Conservation (phyloP, 2,797 vertebrate species). For the Apodemus agrarius region DNA sequence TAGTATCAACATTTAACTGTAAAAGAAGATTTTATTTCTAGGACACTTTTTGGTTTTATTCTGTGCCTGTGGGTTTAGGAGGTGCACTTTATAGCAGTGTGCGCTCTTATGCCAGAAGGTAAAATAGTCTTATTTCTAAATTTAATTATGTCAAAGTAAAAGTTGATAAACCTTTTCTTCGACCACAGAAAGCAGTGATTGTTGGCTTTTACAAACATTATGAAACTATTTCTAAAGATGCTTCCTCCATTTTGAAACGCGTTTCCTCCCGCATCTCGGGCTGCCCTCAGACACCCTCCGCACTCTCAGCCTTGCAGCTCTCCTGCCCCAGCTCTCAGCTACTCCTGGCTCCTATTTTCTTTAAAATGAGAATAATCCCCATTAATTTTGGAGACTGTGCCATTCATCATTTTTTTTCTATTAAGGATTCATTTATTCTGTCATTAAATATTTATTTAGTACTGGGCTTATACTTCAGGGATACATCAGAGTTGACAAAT, state of each 20-base stretch:
- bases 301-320: background rate
- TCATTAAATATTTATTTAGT: conserved; percentile 57
- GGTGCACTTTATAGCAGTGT: background rate
- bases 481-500: background rate
- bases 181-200: background rate
- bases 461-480: background rate
- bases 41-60: background rate
- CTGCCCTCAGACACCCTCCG: background rate
- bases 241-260: background rate
- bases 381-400: background rate
- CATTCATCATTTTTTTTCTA: background rate
- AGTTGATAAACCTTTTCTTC: background rate
- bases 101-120: background rate
- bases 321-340: background rate
- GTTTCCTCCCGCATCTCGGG: background rate
- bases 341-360: background rate
- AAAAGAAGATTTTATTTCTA: conserved; percentile 61
- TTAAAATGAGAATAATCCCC: background rate
- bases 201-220: background rate
- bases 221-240: background rate
- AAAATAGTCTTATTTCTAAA: conserved; percentile 17
- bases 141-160: background rate
- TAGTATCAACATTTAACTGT: conserved; percentile 13
- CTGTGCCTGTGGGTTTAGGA: background rate
- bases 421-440: conserved; percentile 46